These are phyloP conservation scores for Bubo blakistoni DNA, from an alignment of 2,113 vertebrate genomes.

Conservation along the genomic window DNA sequence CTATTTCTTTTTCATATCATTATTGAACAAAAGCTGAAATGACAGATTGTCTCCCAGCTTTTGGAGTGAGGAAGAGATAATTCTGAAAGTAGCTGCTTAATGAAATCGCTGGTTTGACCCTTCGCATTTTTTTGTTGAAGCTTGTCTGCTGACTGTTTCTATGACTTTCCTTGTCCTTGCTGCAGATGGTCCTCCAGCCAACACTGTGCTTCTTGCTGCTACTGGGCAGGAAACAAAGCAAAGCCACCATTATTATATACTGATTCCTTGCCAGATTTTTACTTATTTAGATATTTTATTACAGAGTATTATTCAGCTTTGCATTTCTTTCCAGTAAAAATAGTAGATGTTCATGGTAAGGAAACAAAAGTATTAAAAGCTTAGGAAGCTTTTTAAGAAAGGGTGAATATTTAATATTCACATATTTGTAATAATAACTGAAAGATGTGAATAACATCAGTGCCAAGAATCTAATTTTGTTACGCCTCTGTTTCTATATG, in stretches of 20 bases:
- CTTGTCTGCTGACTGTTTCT: background rate
- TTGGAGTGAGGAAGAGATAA: background rate
- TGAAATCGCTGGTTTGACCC: background rate
- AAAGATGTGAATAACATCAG: background rate
- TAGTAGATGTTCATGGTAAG: background rate
- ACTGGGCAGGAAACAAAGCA: slow-evolving; percentile 29
- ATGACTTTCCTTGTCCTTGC: slow-evolving; percentile 38
- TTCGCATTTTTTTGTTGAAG: background rate
- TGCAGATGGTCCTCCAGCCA: slow-evolving; percentile 40
- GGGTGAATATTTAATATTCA: background rate
- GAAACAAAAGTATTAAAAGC: background rate
- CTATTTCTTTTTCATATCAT: background rate
- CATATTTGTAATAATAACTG: background rate
- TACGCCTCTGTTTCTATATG: background rate
- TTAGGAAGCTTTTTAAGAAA: background rate
- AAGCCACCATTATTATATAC: background rate
- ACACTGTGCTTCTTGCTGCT: background rate
- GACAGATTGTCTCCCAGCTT: background rate
- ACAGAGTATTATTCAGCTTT: background rate
- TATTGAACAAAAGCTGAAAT: background rate
- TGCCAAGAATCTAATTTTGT: background rate
- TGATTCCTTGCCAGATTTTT: background rate
- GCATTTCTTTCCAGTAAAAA: background rate
- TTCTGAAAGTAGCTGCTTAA: background rate
- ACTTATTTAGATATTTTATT: background rate